These are phyloP conservation scores for Pantala flavescens DNA, from an alignment of 1,140 invertebrate genomes.

Conservation along the genomic window DNA sequence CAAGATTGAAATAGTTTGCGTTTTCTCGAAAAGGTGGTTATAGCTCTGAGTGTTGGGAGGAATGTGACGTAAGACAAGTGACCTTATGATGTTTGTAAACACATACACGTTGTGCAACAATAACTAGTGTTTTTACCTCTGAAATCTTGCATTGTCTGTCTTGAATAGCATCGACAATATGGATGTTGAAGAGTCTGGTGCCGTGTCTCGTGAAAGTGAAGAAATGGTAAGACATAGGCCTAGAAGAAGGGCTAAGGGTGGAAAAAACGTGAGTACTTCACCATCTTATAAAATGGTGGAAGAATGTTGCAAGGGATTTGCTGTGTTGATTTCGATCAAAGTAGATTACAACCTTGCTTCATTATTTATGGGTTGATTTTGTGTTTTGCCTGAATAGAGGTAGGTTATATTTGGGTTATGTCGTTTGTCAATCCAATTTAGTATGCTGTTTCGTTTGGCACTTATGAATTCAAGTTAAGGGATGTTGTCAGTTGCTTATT, in stretches of 20 bases:
- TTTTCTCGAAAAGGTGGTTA: constrained; percentile 1
- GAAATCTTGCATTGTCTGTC: neutral
- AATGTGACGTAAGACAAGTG: constrained; percentile 4
- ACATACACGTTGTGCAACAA: constrained; percentile 9
- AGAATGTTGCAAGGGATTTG: constrained; percentile 9
- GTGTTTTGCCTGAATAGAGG: constrained; percentile 7
- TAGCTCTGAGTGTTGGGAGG: neutral
- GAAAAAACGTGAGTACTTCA: constrained; percentile 9
- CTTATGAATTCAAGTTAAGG: no score
- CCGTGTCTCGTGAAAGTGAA: constrained; percentile 4
- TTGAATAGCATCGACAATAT: constrained; percentile 6
- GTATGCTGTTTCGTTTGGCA: no score
- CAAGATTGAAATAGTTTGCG: neutral
- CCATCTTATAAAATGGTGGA: constrained; percentile 3
- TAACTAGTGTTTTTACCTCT: neutral
- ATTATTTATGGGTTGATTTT: neutral
- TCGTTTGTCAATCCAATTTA: neutral
- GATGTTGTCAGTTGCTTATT: no score
- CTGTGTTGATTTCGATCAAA: neutral
- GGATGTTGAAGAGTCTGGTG: constrained; percentile 2
- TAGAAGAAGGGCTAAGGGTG: constrained; percentile 8
- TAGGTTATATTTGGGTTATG: neutral
- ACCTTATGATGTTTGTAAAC: constrained; percentile 6
- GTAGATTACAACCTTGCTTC: neutral
- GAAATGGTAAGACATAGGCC: constrained; percentile 8